A percentile compares a stretch with the other conserved stretches of the same genome.
Evolutionary conservation across 2,888 invertebrate species (phyloP).

Genomic region (Coleophora deauratella): DNA sequence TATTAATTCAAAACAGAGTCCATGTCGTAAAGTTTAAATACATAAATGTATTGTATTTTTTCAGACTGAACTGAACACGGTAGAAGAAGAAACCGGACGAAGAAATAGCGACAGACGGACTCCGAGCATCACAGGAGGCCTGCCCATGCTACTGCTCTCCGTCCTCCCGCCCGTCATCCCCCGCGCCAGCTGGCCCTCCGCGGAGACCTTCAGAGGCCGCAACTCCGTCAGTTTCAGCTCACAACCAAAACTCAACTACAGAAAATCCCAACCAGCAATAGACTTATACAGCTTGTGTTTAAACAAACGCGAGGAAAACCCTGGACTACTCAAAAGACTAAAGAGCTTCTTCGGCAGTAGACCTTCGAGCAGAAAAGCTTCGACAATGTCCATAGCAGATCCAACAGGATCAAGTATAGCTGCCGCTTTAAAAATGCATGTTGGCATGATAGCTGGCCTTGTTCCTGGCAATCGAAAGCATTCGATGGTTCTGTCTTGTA

Average conservation of each 20-base stretch:
- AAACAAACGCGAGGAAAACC: slow-evolving; percentile 70
- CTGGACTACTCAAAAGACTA: slow-evolving; percentile 68
- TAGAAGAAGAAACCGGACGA: slow-evolving; percentile 51
- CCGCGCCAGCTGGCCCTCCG: slow-evolving; percentile 84
- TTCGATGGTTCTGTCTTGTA: slow-evolving; percentile 74
- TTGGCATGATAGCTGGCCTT: slow-evolving; percentile 81
- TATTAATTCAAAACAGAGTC: no score
- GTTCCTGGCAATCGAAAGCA: slow-evolving; percentile 78
- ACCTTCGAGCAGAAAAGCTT: slow-evolving; percentile 79
- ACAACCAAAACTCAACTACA: slow-evolving; percentile 76
- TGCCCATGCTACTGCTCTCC: slow-evolving; percentile 80
- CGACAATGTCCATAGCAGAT: slow-evolving; percentile 76
- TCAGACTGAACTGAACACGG: slow-evolving; percentile 60
- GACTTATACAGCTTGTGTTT: slow-evolving; percentile 75
- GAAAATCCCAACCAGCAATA: slow-evolving; percentile 72
- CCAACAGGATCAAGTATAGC: slow-evolving; percentile 77
- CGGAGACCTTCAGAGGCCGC: slow-evolving; percentile 76
- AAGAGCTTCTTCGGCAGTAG: slow-evolving; percentile 78
- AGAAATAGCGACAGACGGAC: slow-evolving; percentile 52
- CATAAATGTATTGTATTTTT: no score
- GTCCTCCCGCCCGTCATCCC: slow-evolving; percentile 84
- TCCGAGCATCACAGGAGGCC: slow-evolving; percentile 79
- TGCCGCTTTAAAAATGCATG: slow-evolving; percentile 80
- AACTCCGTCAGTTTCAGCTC: slow-evolving; percentile 79
- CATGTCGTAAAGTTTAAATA: no score